Evolutionary conservation across 2,113 vertebrate species (phyloP).

Genomic region (Phoxinus phoxinus): DNA sequence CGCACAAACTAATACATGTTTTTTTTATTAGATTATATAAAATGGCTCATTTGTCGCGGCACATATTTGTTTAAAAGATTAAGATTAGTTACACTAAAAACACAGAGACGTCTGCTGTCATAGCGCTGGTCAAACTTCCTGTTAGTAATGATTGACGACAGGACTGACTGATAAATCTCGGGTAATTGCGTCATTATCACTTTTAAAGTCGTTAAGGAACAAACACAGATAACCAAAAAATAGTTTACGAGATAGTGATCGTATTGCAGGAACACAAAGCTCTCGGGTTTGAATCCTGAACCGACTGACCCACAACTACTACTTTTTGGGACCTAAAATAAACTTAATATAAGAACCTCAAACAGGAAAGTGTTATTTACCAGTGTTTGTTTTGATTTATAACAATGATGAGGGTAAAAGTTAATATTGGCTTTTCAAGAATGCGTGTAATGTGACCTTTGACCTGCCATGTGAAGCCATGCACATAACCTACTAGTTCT

Average conservation of each 20-base stretch:
- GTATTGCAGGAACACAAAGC: no score
- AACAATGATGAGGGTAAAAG: not conserved
- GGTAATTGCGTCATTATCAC: constrained; percentile 20
- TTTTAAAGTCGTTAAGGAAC: not conserved
- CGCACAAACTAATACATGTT: not conserved
- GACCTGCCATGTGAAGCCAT: not conserved
- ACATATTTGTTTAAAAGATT: not conserved
- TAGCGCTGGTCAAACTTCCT: not conserved
- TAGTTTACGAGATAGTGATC: not conserved
- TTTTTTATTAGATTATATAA: not conserved
- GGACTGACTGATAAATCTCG: not conserved
- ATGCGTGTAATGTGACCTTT: not conserved
- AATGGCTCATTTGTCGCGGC: not conserved
- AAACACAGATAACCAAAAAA: not conserved
- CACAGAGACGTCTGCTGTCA: not conserved
- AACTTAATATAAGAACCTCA: no score
- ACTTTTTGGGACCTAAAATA: not conserved
- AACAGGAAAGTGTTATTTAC: not conserved
- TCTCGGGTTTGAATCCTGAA: not conserved
- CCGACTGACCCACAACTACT: not conserved
- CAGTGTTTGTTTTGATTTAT: not conserved
- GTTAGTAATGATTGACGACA: not conserved
- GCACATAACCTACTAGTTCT: not conserved
- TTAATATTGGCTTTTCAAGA: not conserved
- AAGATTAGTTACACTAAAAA: not conserved